Conservation (phyloP, 2,888 invertebrate genomes). For the Ophion slaviceki region DNA sequence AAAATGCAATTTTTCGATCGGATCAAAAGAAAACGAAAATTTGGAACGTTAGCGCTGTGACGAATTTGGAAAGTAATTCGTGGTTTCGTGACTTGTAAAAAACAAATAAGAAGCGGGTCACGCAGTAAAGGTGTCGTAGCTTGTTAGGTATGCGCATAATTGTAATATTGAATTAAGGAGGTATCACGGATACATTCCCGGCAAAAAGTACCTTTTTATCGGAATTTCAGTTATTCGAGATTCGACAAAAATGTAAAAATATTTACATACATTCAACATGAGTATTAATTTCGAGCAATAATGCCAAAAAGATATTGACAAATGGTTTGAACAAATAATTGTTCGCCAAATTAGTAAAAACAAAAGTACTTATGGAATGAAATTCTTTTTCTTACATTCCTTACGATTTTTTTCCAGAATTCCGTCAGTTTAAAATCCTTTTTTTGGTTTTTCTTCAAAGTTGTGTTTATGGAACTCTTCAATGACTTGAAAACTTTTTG, state of each 20-base stretch:
- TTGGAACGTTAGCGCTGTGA: neutral
- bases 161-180: neutral
- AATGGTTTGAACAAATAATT: neutral
- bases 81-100: neutral
- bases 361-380: neutral
- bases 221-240: neutral
- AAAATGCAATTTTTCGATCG: neutral
- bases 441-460: neutral
- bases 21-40: neutral
- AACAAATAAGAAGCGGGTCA: neutral
- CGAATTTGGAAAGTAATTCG: neutral
- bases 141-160: neutral
- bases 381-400: constrained; percentile 39
- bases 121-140: neutral
- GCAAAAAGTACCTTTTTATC: neutral
- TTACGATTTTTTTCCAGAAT: constrained; percentile 14
- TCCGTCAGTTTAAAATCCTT: neutral
- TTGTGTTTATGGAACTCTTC: neutral
- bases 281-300: neutral
- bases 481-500: neutral
- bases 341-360: neutral
- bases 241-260: too few species aligned
- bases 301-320: neutral
- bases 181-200: neutral
- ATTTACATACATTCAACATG: too few species aligned